phyloP scores from a whole-genome alignment of 2,888 invertebrate species.

The Acanthoscelides obtectus region DNA sequence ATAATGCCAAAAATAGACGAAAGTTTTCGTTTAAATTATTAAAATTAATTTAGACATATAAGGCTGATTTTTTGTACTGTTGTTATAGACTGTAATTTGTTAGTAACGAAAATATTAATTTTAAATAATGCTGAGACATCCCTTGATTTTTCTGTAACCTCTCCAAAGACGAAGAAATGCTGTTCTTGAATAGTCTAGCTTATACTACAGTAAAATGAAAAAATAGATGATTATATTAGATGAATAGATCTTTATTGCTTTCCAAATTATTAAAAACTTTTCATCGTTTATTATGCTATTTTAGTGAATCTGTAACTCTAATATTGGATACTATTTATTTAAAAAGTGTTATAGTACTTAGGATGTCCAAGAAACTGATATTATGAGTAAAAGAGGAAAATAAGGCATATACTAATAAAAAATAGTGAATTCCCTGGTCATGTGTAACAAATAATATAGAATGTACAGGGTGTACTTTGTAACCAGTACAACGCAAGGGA shows the following conservation, averaged over 20 bases:
- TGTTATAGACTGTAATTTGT: neutral
- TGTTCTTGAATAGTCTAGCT: neutral
- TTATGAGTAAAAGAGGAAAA: neutral
- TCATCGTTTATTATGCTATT: neutral
- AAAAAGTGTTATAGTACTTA: neutral
- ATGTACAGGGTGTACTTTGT: neutral
- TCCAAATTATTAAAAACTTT: neutral
- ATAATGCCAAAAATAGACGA: neutral
- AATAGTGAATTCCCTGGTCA: neutral
- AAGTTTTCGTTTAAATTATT: neutral
- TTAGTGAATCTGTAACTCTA: neutral
- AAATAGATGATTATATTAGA: neutral
- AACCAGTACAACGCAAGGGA: no score
- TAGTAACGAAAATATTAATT: neutral
- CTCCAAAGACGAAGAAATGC: neutral
- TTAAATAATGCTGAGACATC: neutral
- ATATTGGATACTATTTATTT: neutral
- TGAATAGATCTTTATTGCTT: neutral
- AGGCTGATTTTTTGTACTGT: slow-evolving; percentile 3
- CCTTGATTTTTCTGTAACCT: neutral
- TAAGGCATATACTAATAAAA: neutral
- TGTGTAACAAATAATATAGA: neutral
- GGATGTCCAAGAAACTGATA: neutral
- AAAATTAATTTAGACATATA: neutral
- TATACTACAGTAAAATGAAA: neutral